Percentiles rank a stretch among this genome's conserved stretches.
phyloP scores from a whole-genome alignment of 2,113 vertebrate species.

The Cyrtonyx montezumae region DNA sequence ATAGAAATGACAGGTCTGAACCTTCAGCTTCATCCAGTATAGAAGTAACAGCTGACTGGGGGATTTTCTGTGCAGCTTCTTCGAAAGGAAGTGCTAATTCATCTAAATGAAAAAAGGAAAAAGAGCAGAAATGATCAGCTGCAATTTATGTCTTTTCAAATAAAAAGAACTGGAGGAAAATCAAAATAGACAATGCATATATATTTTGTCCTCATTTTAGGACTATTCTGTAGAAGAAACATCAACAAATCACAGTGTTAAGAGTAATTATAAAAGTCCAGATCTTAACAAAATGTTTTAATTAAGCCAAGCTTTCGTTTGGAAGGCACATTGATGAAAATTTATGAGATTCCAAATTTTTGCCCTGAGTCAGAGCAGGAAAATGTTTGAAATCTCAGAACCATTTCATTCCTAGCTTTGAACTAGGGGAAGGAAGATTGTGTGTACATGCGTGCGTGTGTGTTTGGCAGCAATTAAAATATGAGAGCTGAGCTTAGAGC shows the following conservation, averaged over 20 bases:
- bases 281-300: neutral
- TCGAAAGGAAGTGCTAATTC: neutral
- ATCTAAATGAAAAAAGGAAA: neutral
- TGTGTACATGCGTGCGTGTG: neutral
- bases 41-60: neutral
- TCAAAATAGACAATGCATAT: rapidly evolving
- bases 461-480: constrained; percentile 51
- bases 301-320: neutral
- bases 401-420: neutral
- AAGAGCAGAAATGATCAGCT: rapidly evolving
- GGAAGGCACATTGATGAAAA: constrained; percentile 1
- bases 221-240: neutral
- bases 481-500: neutral
- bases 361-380: constrained; percentile 1
- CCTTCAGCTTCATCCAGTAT: neutral
- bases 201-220: neutral
- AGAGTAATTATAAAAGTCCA: neutral
- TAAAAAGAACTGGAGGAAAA: rapidly evolving
- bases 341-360: constrained; percentile 1
- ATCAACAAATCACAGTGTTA: neutral
- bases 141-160: neutral
- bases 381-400: constrained; percentile 43
- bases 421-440: neutral
- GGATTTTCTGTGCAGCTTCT: neutral
- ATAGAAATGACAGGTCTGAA: neutral